A percentile compares a stretch with the other conserved stretches of the same genome.
phyloP scores from a whole-genome alignment of 2,113 vertebrate species.

The Brienomyrus brachyistius region DNA sequence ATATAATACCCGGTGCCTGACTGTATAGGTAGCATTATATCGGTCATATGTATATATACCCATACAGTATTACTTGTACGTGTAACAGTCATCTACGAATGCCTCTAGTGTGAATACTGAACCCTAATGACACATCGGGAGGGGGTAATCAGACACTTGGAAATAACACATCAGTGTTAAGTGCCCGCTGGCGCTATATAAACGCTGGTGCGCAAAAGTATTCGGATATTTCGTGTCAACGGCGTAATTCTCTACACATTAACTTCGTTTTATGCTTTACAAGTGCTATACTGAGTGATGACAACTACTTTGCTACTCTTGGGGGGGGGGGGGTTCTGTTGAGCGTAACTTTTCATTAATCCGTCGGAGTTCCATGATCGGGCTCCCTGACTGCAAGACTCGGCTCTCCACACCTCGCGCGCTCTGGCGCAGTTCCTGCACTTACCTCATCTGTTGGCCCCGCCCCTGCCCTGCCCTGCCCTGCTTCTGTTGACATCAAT shows the following conservation, averaged over 20 bases:
- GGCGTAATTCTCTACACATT: neutral
- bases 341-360: neutral
- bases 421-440: neutral
- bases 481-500: conserved; percentile 10
- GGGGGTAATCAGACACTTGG: neutral
- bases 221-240: neutral
- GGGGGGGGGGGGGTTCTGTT: neutral
- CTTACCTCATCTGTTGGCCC: neutral
- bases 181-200: neutral
- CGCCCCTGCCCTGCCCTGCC: neutral
- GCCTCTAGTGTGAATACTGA: neutral
- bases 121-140: neutral
- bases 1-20: neutral
- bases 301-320: neutral
- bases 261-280: neutral
- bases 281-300: neutral
- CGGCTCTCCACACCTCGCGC: neutral
- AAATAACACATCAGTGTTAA: neutral
- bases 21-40: neutral
- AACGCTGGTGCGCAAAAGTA: neutral
- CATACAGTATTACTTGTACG: neutral
- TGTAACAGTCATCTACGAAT: neutral
- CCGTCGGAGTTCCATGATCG: neutral
- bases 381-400: neutral
- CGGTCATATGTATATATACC: neutral